Evolutionary conservation across 2,113 vertebrate genomes (phyloP).

Genomic region (Gracilinanus agilis): DNA sequence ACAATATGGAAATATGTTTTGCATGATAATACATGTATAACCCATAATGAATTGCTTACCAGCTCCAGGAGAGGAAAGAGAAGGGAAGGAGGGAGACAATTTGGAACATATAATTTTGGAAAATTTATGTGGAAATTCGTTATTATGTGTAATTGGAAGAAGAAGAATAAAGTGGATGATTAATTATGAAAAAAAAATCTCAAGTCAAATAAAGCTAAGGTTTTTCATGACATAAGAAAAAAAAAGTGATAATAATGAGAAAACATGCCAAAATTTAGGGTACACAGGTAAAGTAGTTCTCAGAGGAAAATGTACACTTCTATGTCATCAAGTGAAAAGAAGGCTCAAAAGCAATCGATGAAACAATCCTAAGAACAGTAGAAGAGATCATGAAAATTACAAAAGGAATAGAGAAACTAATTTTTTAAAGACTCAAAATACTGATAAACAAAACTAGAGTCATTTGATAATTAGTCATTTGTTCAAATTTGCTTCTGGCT

Average conservation of each 20-base stretch:
- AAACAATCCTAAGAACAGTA: background rate
- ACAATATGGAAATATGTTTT: no score
- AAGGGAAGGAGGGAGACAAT: no score
- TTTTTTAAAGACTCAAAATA: background rate
- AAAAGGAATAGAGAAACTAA: background rate
- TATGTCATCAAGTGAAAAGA: background rate
- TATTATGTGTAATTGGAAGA: no score
- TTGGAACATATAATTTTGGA: no score
- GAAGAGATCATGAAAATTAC: background rate
- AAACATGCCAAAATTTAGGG: background rate
- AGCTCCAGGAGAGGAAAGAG: no score
- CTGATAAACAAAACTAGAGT: background rate
- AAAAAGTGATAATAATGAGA: background rate
- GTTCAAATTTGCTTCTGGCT: background rate
- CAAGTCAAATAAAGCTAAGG: no score
- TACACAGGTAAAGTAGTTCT: background rate
- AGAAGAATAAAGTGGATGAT: no score
- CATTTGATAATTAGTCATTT: constrained; percentile 2
- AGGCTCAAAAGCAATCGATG: background rate
- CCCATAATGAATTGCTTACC: no score
- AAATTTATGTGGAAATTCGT: no score
- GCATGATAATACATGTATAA: no score
- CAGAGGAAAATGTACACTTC: background rate
- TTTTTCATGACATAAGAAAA: no score
- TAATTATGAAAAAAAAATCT: no score